These are phyloP conservation scores for Gephyroberyx darwinii DNA, from an alignment of 2,797 vertebrate genomes.

Conservation along the genomic window DNA sequence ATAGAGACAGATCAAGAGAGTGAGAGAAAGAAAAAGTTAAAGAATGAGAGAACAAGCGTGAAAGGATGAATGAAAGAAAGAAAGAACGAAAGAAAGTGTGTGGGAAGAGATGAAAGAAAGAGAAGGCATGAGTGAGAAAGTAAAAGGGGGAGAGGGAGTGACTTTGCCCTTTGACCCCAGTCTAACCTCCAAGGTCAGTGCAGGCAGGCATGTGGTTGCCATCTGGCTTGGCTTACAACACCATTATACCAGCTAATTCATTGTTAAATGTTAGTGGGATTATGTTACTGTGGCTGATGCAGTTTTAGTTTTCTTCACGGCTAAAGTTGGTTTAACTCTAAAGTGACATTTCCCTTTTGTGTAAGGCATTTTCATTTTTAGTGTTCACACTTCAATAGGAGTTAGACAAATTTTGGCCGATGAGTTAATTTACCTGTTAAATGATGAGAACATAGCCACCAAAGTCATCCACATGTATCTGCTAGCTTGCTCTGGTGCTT, in stretches of 20 bases:
- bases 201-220: conserved; percentile 69
- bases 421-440: no score
- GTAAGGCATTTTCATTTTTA: no score
- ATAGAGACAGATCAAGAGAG: conserved; percentile 8
- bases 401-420: no score
- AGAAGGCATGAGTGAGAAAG: not conserved
- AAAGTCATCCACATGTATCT: no score
- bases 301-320: conserved; percentile 30
- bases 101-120: no score
- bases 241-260: conserved; percentile 57
- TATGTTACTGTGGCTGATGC: conserved; percentile 44
- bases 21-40: conserved; percentile 7
- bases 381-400: no score
- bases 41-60: not conserved
- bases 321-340: not conserved
- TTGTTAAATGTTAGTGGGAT: conserved; percentile 54
- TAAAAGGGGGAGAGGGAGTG: conserved; percentile 35
- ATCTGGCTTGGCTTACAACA: conserved; percentile 55
- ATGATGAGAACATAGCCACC: no score
- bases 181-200: conserved; percentile 57
- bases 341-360: no score
- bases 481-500: no score
- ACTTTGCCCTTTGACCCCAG: conserved; percentile 68
- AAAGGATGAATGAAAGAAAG: not conserved
- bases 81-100: no score